Evolutionary conservation across 64 coral and sea anemone genomes (phyloP), one percentile per base, ranked within the genome.

Genomic region (Montipora sp.): DNA sequence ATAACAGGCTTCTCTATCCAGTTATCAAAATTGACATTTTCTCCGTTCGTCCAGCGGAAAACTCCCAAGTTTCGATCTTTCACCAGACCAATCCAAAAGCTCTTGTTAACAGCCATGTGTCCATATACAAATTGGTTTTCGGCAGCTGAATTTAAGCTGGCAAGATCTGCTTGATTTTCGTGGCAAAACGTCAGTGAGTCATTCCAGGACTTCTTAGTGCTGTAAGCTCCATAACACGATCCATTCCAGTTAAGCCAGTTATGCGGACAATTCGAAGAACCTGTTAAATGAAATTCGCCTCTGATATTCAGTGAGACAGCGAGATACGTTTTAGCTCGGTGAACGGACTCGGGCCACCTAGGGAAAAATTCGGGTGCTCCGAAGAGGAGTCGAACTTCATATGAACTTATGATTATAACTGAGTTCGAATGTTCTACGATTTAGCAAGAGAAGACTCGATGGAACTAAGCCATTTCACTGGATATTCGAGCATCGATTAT

Each of bases 11-110:
- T 11, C 14, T 48, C 51, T 45, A 89, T 61, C 87, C 87, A 89
- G 75, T 89, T 89, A 3, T 43, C 2, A 20, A 74, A 89, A 60
- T 24, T 59, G 7, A 89, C 22, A 19, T 16, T 59, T 44, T 77
- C 72, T 11, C 73, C 72, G 14, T 44, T 89, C 15, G 59, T 58
- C 87, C 87, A 89, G 5, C 51, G 87, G 24, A 77, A 89, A 65
- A 44, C 58, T 14, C 16, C 11, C 13, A 77, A 66, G 19, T 13
- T 22, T 27, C 12, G 7, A 77, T 78, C 71, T 66, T 78, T 89
- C 5, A 60, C 44, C 49, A 89, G 43, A 51, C 87, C 87, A 69
- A 89, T 89, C 87, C 87, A 89, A 7, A 89, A 18, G 1, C 70
- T 61, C 49, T 89, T 89, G 7, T 47, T 65, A 10, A 77, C 23